Evolutionary conservation across 2,113 vertebrate genomes (phyloP).

Genomic region (Cynopterus brachyotis): DNA sequence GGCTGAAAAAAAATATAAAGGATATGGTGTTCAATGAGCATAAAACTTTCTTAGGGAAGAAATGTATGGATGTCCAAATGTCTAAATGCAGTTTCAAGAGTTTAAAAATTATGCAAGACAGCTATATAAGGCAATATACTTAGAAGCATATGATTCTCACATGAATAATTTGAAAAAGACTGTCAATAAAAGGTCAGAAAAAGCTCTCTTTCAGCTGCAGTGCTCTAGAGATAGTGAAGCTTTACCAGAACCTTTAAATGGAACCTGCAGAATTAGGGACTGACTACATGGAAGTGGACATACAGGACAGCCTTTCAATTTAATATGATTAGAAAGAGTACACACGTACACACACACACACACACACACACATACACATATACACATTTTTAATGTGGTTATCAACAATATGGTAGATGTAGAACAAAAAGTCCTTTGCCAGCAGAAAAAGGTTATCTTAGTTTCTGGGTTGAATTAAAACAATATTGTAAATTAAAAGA

Average conservation of each 20-base stretch:
- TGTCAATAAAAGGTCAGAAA: neutral
- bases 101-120: constrained; percentile 14
- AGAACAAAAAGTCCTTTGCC: neutral
- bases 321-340: neutral
- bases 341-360: no score
- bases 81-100: neutral
- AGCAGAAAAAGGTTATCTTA: neutral
- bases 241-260: neutral
- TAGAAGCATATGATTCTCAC: neutral
- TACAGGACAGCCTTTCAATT: neutral
- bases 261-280: neutral
- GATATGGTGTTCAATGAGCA: neutral
- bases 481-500: neutral
- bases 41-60: neutral
- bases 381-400: neutral
- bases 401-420: neutral
- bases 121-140: neutral
- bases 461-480: neutral
- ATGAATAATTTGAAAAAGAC: constrained; percentile 1
- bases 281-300: neutral
- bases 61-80: neutral
- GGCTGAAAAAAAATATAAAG: neutral
- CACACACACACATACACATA: neutral
- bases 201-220: neutral
- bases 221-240: neutral